Conservation (phyloP, 2,797 vertebrate genomes). For the Microctenopoma lineatum region DNA sequence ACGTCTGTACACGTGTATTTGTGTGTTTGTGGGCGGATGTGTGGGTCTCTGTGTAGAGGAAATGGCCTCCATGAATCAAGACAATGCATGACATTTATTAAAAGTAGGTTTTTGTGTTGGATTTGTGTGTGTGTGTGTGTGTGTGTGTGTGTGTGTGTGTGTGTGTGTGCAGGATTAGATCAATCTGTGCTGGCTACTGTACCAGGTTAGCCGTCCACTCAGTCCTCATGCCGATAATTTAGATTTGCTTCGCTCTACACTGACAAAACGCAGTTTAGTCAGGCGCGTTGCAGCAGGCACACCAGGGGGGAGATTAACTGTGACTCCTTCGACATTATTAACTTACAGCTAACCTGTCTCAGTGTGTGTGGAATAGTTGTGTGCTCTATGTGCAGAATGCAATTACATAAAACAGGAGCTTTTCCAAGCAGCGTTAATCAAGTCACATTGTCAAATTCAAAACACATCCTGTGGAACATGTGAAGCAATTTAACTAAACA, state of each 20-base stretch:
- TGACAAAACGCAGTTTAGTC: neutral
- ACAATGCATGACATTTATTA: slow-evolving; percentile 7
- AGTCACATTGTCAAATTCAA: slow-evolving; percentile 13
- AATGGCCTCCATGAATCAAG: slow-evolving; percentile 23
- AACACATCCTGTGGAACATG: slow-evolving; percentile 4
- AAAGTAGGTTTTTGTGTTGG: neutral
- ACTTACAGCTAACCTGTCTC: too few relatives aligned
- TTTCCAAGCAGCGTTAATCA: slow-evolving; percentile 1
- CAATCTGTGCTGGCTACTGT: neutral
- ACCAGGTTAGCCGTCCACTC: neutral
- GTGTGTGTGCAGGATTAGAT: slow-evolving; percentile 1
- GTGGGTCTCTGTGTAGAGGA: neutral
- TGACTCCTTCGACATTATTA: neutral
- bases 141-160: neutral
- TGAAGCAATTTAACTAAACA: slow-evolving; percentile 21
- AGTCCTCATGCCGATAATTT: neutral
- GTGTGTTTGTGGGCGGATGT: slow-evolving; percentile 1
- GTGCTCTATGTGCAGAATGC: neutral
- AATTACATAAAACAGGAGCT: slow-evolving; percentile 1
- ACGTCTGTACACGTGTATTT: slow-evolving; percentile 5
- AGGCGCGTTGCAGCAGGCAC: neutral
- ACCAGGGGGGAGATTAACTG: neutral
- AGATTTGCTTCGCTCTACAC: neutral
- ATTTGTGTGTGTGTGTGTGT: neutral
- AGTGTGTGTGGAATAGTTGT: neutral